phyloP scores from a whole-genome alignment of 1,140 invertebrate genomes.

The Bicyclus anynana region DNA sequence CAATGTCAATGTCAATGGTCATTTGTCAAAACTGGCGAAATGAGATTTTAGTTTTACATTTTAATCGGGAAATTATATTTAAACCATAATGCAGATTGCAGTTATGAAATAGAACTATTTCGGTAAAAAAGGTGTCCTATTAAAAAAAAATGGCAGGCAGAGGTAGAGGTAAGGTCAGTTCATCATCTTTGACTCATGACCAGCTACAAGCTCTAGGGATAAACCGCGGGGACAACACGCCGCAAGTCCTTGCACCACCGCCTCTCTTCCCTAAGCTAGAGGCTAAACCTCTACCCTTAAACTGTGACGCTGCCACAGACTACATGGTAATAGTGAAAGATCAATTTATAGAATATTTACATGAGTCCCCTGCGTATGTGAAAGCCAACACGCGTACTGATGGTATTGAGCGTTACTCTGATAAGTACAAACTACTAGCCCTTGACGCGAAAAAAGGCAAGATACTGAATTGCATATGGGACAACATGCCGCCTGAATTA shows the following conservation, averaged over 20 bases:
- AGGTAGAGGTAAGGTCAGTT: slow-evolving; percentile 62
- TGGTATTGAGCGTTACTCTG: slow-evolving; percentile 72
- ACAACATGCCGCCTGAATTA: slow-evolving; percentile 66
- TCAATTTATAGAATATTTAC: slow-evolving; percentile 73
- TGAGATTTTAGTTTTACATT: too few relatives aligned
- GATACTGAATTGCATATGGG: slow-evolving; percentile 61
- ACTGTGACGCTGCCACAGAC: slow-evolving; percentile 65
- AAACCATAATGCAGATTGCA: too few relatives aligned
- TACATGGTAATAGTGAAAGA: slow-evolving; percentile 74
- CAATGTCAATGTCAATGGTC: too few relatives aligned
- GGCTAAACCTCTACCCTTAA: slow-evolving; percentile 61
- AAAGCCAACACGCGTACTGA: slow-evolving; percentile 55
- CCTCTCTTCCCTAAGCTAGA: slow-evolving; percentile 74
- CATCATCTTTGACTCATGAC: slow-evolving; percentile 65
- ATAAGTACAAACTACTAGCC: slow-evolving; percentile 73
- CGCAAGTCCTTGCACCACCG: slow-evolving; percentile 59
- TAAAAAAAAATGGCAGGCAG: slow-evolving; percentile 59
- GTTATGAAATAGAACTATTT: too few relatives aligned
- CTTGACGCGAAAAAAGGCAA: slow-evolving; percentile 61
- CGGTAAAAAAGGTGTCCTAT: too few relatives aligned
- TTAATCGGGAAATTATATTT: too few relatives aligned
- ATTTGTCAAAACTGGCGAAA: too few relatives aligned
- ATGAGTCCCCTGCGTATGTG: slow-evolving; percentile 70
- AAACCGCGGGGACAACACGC: slow-evolving; percentile 58
- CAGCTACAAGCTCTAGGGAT: slow-evolving; percentile 70